Base-by-base conservation (phyloP, 2,888 invertebrate species). In the Eumerus sabulonum region DNA sequence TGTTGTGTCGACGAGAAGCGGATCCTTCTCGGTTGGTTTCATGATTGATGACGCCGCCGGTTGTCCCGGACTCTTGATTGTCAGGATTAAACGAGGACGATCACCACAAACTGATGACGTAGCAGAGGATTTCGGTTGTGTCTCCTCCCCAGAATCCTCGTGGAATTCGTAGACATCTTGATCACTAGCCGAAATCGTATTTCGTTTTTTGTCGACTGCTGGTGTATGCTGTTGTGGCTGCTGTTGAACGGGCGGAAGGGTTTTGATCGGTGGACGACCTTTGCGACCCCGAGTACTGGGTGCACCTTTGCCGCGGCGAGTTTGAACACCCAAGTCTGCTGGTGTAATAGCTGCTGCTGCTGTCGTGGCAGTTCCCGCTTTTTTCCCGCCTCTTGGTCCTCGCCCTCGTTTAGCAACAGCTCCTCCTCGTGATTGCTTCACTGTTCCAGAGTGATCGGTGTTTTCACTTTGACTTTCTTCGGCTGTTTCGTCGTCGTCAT, bases 151-250 rank as follows among this genome's bases (percentile, higher is more conserved):
- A 4, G 95, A 95, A 87, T 97, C 97, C 85, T 97, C 97, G 83
- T 95, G 93, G 86, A 97, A 97, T 87, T 97, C 97, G 86, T 97
- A 97, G 1, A 97, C 92, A 85, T 97, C 97, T 9, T 94, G 93
- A 73, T 86, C 86, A 57, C 66, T 86, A 1, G 77, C 56, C 9
- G 72, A 66, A 9, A 63, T 45, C 1, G 74, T 68, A 60, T 68
- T 79, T 9, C 73, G 81, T 40, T 90, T 89, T 82, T 90, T 89
- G 3, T 90, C 90, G 0, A 84, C 84, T 12, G 73, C 90, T 0
- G 84, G 83, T n/a, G 73, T 40, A 0, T 36, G n/a, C 0, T 57
- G 48, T 0, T 40, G n/a, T 0, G 59, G 48, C 17, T 70, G 76
- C 5, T 76, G 66, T 1, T 79, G 79, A 2, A 82, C 48, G 9